A percentile compares a stretch with the other conserved stretches of the same genome.
Conservation (phyloP, 2,888 invertebrate genomes). For the Pharmacophagus antenor region DNA sequence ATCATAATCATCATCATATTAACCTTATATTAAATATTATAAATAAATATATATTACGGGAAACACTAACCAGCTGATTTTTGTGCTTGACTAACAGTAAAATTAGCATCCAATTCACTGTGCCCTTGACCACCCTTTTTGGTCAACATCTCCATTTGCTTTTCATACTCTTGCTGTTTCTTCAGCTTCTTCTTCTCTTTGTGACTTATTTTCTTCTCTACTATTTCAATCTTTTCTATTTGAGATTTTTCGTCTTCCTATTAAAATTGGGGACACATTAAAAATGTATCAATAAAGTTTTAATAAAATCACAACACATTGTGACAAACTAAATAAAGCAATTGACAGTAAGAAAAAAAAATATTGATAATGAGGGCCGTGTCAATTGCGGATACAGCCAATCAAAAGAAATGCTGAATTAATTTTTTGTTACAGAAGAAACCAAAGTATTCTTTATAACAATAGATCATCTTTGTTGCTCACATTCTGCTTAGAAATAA, state of each 20-base stretch:
- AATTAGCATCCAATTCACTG: slow-evolving; percentile 94
- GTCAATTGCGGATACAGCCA: too few species aligned
- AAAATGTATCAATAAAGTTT: background rate
- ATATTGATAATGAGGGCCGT: too few species aligned
- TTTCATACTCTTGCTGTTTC: slow-evolving; percentile 93
- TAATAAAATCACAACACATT: background rate
- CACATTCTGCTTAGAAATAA: too few species aligned
- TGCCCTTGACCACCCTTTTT: slow-evolving; percentile 94
- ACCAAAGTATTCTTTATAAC: too few species aligned
- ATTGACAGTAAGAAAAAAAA: too few species aligned
- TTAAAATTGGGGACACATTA: slow-evolving; percentile 16
- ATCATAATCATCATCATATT: too few species aligned
- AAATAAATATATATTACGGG: background rate
- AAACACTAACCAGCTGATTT: slow-evolving; percentile 80
- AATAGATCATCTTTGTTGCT: too few species aligned
- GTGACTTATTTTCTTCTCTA: slow-evolving; percentile 90
- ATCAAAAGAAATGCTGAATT: too few species aligned
- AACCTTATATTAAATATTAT: background rate
- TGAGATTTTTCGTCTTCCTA: slow-evolving; percentile 46
- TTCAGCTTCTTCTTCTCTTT: slow-evolving; percentile 96
- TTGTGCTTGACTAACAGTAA: slow-evolving; percentile 94
- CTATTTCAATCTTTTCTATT: slow-evolving; percentile 56
- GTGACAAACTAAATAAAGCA: too few species aligned
- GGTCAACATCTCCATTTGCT: slow-evolving; percentile 90
- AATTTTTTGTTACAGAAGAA: too few species aligned